A percentile compares a stretch with the other conserved stretches of the same genome.
Evolutionary conservation across 2,888 invertebrate species (phyloP).

Genomic region (Microctonus brassicae): DNA sequence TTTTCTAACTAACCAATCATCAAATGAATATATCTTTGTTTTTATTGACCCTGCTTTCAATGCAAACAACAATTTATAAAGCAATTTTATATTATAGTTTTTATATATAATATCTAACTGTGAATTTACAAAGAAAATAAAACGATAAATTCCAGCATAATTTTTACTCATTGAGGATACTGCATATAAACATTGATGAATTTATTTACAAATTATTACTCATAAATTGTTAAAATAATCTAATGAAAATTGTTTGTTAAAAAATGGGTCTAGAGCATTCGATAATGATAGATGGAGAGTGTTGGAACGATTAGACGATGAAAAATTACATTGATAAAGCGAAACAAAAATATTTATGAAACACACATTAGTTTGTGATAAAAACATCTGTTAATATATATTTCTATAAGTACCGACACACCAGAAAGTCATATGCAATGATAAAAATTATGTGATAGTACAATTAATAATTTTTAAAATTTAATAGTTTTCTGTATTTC

Average conservation of each 20-base stretch:
- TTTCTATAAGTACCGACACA: conserved; percentile 47
- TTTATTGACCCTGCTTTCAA: too few species aligned
- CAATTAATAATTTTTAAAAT: too few species aligned
- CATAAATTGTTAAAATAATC: neutral
- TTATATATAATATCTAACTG: too few species aligned
- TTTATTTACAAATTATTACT: too few species aligned
- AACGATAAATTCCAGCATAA: too few species aligned
- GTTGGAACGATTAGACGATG: neutral
- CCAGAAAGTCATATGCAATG: conserved; percentile 34
- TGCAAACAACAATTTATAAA: too few species aligned
- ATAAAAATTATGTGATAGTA: conserved; percentile 42
- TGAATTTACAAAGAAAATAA: too few species aligned
- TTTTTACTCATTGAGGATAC: too few species aligned
- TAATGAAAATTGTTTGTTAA: too few species aligned
- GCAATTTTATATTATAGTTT: too few species aligned
- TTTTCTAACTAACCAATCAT: neutral
- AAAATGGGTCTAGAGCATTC: neutral
- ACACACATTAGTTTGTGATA: conserved; percentile 37
- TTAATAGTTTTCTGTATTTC: conserved; percentile 62
- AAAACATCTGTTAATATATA: neutral
- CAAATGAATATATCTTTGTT: too few species aligned
- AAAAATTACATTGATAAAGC: neutral
- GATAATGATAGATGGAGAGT: neutral
- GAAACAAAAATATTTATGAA: neutral
- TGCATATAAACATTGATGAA: too few species aligned